Percentiles rank a stretch among this genome's conserved stretches.
Conservation (phyloP, 2,797 vertebrate species). For the Phalloptychus januarius region DNA sequence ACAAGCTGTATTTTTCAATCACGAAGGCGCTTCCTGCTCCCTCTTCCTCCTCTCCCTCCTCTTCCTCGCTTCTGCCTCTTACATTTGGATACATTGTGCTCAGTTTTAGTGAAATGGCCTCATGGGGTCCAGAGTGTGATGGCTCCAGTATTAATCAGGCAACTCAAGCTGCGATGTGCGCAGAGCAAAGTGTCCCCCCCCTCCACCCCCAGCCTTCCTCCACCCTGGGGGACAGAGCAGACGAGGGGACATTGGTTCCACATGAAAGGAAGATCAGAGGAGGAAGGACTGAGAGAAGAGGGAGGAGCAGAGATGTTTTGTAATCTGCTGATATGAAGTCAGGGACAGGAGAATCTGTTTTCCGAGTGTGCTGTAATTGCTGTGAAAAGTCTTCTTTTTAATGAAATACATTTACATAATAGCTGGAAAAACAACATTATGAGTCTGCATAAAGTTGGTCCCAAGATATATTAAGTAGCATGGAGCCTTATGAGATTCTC, state of each 20-base stretch:
- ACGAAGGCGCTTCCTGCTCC: constrained; percentile 41
- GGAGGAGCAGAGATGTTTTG: constrained; percentile 65
- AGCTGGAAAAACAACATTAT: constrained; percentile 43
- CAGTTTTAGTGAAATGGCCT: constrained; percentile 56
- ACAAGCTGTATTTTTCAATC: constrained; percentile 61
- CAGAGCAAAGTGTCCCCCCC: constrained; percentile 74
- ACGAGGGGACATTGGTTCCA: constrained; percentile 78
- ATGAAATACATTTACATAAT: constrained; percentile 65
- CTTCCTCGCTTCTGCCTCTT: constrained; percentile 22
- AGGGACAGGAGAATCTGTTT: constrained; percentile 58
- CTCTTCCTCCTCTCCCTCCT: constrained; percentile 3
- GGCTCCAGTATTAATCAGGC: constrained; percentile 76
- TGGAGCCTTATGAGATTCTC: not conserved
- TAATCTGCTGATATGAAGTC: constrained; percentile 69
- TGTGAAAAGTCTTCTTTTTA: constrained; percentile 61
- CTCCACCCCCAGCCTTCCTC: constrained; percentile 57
- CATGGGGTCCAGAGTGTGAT: constrained; percentile 67
- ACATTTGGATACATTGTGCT: constrained; percentile 60
- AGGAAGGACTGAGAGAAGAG: constrained; percentile 44
- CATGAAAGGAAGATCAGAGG: constrained; percentile 72
- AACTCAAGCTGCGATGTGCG: constrained; percentile 68
- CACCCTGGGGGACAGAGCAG: constrained; percentile 68
- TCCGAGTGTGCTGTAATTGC: constrained; percentile 63
- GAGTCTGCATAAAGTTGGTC: constrained; percentile 49
- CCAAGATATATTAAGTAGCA: constrained; percentile 47